Conservation (phyloP, 2,797 vertebrate species). For the Phoebastria nigripes region DNA sequence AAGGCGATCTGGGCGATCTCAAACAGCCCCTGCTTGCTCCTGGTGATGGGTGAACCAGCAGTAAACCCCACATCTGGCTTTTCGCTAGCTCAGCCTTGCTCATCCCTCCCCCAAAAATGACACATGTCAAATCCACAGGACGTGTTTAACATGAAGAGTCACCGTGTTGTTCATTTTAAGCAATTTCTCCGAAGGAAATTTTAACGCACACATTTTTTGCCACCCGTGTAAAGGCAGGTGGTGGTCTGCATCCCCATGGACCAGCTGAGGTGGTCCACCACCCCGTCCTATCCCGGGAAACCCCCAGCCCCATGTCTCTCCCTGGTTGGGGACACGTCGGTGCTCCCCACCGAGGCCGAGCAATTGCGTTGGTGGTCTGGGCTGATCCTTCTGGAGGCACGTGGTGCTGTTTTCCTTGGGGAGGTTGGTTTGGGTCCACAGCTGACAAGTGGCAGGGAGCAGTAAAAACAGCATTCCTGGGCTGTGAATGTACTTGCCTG, state of each 20-base stretch:
- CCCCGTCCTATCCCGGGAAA: fast-evolving
- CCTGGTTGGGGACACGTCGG: fast-evolving
- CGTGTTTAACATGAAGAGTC: background rate
- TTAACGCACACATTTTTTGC: background rate
- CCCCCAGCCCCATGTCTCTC: background rate
- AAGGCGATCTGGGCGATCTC: background rate
- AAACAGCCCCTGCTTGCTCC: background rate
- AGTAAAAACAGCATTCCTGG: constrained; percentile 43
- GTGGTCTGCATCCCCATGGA: background rate
- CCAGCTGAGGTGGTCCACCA: background rate
- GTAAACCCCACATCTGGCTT: background rate
- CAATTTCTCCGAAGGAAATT: background rate
- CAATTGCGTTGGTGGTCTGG: fast-evolving
- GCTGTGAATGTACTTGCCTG: constrained; percentile 34
- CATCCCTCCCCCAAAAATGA: background rate
- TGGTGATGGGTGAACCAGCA: background rate
- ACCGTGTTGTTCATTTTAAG: background rate
- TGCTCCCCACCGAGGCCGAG: fast-evolving
- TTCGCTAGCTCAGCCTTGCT: background rate
- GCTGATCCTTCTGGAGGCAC: background rate
- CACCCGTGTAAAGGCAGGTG: background rate
- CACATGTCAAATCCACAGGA: background rate
- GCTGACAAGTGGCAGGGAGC: constrained; percentile 6
- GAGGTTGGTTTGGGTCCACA: background rate
- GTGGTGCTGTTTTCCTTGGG: background rate